Evolutionary conservation across 1,140 invertebrate genomes (phyloP).

Genomic region (Heliothis virescens): DNA sequence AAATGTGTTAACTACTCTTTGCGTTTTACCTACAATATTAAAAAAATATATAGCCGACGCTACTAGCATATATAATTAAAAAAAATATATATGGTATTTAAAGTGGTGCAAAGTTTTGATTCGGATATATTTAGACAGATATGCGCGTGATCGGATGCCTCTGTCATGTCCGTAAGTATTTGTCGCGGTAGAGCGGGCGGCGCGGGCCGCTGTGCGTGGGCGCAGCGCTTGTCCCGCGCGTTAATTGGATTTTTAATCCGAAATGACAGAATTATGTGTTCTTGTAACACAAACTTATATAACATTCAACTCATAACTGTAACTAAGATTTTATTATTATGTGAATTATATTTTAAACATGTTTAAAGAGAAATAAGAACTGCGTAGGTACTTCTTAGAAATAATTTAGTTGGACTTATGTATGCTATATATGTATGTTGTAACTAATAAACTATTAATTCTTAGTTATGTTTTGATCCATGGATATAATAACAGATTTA

Average conservation of each 20-base stretch:
- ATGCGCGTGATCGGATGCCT: slow-evolving; percentile 13
- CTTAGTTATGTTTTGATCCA: no score
- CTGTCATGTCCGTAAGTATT: not conserved
- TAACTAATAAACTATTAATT: no score
- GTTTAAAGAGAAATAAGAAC: slow-evolving; percentile 10
- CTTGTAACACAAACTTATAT: slow-evolving; percentile 37
- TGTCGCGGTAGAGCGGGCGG: slow-evolving; percentile 3
- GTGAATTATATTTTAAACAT: not conserved
- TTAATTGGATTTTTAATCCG: slow-evolving; percentile 59
- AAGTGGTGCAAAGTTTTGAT: not conserved
- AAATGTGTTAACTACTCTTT: no score
- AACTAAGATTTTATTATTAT: slow-evolving; percentile 33
- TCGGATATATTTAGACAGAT: slow-evolving; percentile 25
- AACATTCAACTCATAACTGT: slow-evolving; percentile 23
- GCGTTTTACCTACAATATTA: no score
- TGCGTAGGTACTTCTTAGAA: not conserved
- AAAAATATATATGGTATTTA: not conserved
- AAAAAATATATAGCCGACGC: not conserved
- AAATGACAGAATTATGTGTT: slow-evolving; percentile 51
- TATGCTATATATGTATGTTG: no score
- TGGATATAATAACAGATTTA: no score
- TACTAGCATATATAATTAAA: slow-evolving; percentile 9
- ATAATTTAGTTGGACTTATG: not conserved
- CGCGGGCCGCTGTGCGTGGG: slow-evolving; percentile 36
- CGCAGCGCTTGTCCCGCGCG: slow-evolving; percentile 37